Evolutionary conservation across 2,888 invertebrate species (phyloP), one percentile per base, ranked within the genome.

Genomic region (Platycnemis pennipes): DNA sequence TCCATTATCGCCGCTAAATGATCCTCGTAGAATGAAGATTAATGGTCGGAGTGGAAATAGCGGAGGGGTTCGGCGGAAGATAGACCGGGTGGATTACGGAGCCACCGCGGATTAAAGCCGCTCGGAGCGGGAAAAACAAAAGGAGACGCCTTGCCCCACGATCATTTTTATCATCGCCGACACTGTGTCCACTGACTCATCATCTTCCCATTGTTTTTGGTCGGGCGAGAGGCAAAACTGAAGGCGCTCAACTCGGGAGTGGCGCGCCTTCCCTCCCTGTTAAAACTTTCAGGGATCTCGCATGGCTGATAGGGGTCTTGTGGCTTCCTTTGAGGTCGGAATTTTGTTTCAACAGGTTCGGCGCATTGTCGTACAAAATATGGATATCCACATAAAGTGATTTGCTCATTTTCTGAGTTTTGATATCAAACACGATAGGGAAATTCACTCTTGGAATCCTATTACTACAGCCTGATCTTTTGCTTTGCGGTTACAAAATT

Each of bases 1-100:
- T 77, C 77, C 77, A 77, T 77, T 77, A 77, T 77, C 77, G 77
- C 77, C 77, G 77, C 77, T 77, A 77, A 77, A 77, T 77, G 77
- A 77, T 77, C 77, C 77, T 77, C 77, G 77, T 26, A 37, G 77
- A 77, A 77, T 77, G 77, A 77, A 77, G 77, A 77, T 77, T 77
- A 77, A 77, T 77, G 77, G 13, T 13, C 31, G 77, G 13, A 31
- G 77, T 4, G 77, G 77, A 77, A 77, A 77, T 77, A 26, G 77
- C 77, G 77, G 77, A 77, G 31, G n/a, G 63, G n/a, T n/a, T 63
- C 26, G 63, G 63, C 13, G 77, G 77, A 37, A 77, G 37, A 77
- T 77, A 77, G 77, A 77, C 77, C 37, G 77, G 77, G 37, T 11
- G 77, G 77, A 77, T 77, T 77, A 77, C 37, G 37, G n/a, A 37